Percentiles rank a stretch among this genome's conserved stretches.
Evolutionary conservation across 2,113 vertebrate species (phyloP).

Genomic region (Ictidomys tridecemlineatus): DNA sequence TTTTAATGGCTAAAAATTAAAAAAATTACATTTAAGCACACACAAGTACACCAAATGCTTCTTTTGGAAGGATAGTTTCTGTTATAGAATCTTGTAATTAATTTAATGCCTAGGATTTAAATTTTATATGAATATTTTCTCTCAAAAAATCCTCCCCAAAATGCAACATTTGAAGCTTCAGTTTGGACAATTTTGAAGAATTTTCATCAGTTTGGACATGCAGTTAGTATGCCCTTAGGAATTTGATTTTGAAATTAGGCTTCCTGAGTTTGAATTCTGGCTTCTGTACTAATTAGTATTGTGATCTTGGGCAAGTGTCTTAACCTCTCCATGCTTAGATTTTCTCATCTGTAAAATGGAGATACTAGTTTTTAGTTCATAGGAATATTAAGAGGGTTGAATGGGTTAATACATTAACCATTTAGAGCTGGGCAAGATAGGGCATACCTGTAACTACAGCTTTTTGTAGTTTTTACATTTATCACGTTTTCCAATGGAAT

Average conservation of each 20-base stretch:
- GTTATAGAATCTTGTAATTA: constrained; percentile 20
- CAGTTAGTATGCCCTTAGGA: background rate
- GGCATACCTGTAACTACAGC: background rate
- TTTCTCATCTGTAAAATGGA: constrained; percentile 35
- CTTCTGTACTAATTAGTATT: background rate
- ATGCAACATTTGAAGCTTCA: background rate
- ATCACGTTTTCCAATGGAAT: background rate
- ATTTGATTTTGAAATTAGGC: background rate
- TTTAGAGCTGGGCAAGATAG: background rate
- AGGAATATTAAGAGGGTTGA: background rate
- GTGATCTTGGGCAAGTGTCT: background rate
- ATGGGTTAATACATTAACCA: constrained; percentile 1
- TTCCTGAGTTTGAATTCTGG: background rate
- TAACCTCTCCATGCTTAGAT: background rate
- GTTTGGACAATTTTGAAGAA: background rate
- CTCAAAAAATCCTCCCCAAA: background rate
- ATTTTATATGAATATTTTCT: background rate
- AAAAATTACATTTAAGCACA: background rate
- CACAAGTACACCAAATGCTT: background rate
- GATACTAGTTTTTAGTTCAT: background rate
- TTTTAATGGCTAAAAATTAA: constrained; percentile 5
- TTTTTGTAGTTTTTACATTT: background rate
- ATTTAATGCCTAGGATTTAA: constrained; percentile 42
- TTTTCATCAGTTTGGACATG: constrained; percentile 7
- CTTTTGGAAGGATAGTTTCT: constrained; percentile 5